These are phyloP conservation scores for Upupa epops DNA, from an alignment of 2,113 vertebrate genomes.

Conservation along the genomic window DNA sequence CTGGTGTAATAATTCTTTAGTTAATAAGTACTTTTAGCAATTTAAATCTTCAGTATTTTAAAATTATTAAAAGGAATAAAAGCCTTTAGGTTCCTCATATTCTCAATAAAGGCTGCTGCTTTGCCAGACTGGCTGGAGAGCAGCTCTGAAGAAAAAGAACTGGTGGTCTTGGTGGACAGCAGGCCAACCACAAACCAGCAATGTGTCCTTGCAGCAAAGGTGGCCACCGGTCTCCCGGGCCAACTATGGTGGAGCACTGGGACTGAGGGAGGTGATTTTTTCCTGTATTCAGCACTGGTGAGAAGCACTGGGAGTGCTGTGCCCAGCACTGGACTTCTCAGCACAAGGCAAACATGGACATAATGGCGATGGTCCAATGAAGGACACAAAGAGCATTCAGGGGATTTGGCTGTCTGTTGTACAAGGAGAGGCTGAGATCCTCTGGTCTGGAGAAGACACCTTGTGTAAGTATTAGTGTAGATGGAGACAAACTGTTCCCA, in stretches of 20 bases:
- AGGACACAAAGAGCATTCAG: background rate
- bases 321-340: background rate
- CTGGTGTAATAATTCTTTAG: background rate
- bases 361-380: fast-evolving
- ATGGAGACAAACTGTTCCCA: background rate
- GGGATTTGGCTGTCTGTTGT: background rate
- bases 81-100: background rate
- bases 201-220: background rate
- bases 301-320: fast-evolving
- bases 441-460: background rate
- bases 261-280: background rate
- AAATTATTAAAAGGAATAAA: background rate
- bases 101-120: fast-evolving
- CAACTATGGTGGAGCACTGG: background rate
- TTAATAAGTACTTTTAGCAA: too few relatives aligned
- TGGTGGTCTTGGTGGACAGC: background rate
- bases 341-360: background rate
- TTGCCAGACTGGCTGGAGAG: background rate
- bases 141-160: background rate
- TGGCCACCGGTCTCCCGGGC: background rate
- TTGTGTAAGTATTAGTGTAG: background rate
- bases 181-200: background rate
- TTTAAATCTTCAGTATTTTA: background rate
- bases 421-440: background rate
- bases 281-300: background rate